These are phyloP conservation scores for Botia almorhae DNA, from an alignment of 2,797 vertebrate genomes.

Conservation along the genomic window DNA sequence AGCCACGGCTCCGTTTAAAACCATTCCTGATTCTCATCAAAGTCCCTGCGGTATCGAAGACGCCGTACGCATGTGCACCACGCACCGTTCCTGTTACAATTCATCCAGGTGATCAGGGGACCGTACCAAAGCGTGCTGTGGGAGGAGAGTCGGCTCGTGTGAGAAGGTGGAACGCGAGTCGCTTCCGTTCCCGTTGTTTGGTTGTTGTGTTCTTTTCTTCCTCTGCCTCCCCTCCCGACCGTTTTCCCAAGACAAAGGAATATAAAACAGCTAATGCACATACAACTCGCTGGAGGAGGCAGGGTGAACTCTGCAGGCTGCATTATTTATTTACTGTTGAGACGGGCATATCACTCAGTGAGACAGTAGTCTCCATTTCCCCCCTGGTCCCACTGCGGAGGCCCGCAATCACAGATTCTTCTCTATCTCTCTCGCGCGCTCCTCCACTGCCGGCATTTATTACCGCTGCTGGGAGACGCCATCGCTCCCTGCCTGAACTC, in stretches of 20 bases:
- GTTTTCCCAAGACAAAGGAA: constrained; percentile 84
- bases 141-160: constrained; percentile 37
- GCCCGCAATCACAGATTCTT: constrained; percentile 62
- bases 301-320: constrained; percentile 57
- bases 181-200: constrained; percentile 61
- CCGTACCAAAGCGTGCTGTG: constrained; percentile 46
- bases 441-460: constrained; percentile 57
- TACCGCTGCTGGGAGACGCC: constrained; percentile 44
- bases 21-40: constrained; percentile 26
- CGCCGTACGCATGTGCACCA: constrained; percentile 21
- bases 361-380: constrained; percentile 79
- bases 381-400: constrained; percentile 74
- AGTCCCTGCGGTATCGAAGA: constrained; percentile 39
- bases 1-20: constrained; percentile 10
- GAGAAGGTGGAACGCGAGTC: constrained; percentile 38
- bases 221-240: constrained; percentile 53
- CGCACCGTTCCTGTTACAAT: constrained; percentile 23
- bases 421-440: constrained; percentile 38
- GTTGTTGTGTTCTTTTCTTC: constrained; percentile 50
- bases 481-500: constrained; percentile 34
- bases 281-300: constrained; percentile 73
- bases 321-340: constrained; percentile 81
- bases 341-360: constrained; percentile 84
- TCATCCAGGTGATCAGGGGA: constrained; percentile 58
- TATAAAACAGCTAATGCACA: constrained; percentile 82